These are phyloP conservation scores for Martes martes DNA, from an alignment of 2,113 vertebrate species.

Conservation along the genomic window DNA sequence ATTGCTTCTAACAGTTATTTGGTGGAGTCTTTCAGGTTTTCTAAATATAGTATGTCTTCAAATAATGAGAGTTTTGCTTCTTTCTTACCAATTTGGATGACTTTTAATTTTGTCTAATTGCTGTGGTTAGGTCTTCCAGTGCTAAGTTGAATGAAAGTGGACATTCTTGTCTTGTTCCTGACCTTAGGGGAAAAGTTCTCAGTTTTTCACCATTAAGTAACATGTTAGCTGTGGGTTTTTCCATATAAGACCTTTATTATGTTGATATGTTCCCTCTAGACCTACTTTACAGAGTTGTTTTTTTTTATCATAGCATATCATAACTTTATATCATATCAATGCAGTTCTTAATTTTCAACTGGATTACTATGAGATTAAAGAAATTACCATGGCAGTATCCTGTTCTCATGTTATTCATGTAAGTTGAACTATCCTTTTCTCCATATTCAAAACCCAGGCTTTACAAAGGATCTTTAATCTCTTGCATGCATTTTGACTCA, in stretches of 20 bases:
- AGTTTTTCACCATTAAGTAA: not conserved
- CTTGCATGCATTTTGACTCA: not conserved
- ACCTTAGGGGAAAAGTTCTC: not conserved
- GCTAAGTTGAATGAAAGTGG: not conserved
- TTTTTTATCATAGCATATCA: not conserved
- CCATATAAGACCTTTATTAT: not conserved
- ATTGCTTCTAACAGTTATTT: not conserved
- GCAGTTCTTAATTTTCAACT: conserved; percentile 10
- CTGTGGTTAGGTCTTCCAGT: not conserved
- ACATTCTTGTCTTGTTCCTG: not conserved
- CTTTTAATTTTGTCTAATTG: not conserved
- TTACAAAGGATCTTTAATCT: not conserved
- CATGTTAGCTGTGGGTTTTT: not conserved
- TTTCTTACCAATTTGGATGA: not conserved
- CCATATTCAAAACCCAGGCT: not conserved
- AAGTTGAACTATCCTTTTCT: not conserved
- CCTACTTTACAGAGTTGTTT: not conserved
- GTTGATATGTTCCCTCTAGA: not conserved
- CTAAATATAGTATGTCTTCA: not conserved
- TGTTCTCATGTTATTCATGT: not conserved
- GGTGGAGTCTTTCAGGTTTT: not conserved
- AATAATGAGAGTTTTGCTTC: not conserved
- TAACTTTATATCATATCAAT: too few relatives aligned
- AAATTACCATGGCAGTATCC: not conserved
- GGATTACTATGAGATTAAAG: not conserved